Evolutionary conservation across 2,797 vertebrate species (phyloP).

Genomic region (Pangasius larnaudii): DNA sequence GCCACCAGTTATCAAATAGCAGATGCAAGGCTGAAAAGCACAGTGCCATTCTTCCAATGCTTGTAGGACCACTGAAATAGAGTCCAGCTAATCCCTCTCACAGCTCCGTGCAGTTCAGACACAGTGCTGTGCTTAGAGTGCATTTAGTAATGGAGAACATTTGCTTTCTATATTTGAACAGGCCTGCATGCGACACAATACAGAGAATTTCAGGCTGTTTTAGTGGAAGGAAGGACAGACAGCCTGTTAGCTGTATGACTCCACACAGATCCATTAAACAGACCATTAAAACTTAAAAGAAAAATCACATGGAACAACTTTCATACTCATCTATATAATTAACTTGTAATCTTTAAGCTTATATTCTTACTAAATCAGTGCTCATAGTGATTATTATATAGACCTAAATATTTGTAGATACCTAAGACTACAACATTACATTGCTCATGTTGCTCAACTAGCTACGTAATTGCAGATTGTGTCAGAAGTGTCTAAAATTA

Average conservation of each 20-base stretch:
- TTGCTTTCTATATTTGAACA: slow-evolving; percentile 70
- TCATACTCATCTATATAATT: neutral
- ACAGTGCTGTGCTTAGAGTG: slow-evolving; percentile 52
- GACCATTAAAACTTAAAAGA: neutral
- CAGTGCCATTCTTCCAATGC: slow-evolving; percentile 65
- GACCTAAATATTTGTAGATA: neutral
- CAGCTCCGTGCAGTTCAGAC: slow-evolving; percentile 65
- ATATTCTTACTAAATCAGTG: neutral
- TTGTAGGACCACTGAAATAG: slow-evolving; percentile 72
- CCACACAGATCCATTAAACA: neutral
- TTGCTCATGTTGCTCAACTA: neutral
- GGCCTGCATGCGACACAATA: neutral
- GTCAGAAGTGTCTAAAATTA: neutral
- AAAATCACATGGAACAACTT: neutral
- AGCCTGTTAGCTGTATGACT: neutral
- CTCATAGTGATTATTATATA: neutral
- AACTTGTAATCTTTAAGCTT: neutral
- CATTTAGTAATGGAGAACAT: slow-evolving; percentile 60
- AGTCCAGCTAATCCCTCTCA: slow-evolving; percentile 67
- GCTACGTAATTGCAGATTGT: neutral
- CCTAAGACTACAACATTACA: too few species aligned
- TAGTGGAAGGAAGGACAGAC: neutral
- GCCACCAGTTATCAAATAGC: slow-evolving; percentile 39
- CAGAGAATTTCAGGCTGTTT: slow-evolving; percentile 11
- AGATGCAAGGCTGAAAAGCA: slow-evolving; percentile 19